phyloP scores from a whole-genome alignment of 1,140 invertebrate species.

The Nasonia giraulti region DNA sequence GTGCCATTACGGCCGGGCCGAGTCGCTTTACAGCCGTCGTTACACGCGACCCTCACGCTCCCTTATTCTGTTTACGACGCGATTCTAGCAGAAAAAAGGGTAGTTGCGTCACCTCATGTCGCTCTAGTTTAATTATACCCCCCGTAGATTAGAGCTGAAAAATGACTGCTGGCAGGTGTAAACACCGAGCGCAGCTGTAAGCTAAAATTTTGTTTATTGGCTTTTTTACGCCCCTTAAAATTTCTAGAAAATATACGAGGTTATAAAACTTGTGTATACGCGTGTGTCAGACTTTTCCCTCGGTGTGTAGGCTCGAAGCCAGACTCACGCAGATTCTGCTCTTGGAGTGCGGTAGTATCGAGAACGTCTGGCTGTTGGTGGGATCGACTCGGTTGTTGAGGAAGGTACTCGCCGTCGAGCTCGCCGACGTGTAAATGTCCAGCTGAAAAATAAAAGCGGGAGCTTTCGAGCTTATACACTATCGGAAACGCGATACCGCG shows the following conservation, averaged over 20 bases:
- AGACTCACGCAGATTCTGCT: too few species aligned
- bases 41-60: constrained; percentile 23
- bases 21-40: constrained; percentile 35
- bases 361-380: too few species aligned
- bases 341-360: too few species aligned
- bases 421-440: neutral
- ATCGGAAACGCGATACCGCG: neutral
- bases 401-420: too few species aligned
- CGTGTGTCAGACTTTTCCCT: too few species aligned
- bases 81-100: neutral
- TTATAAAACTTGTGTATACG: neutral
- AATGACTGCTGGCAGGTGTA: neutral
- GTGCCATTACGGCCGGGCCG: neutral
- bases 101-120: neutral
- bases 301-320: too few species aligned
- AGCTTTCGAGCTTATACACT: too few species aligned
- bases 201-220: neutral
- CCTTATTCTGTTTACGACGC: constrained; percentile 36
- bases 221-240: neutral
- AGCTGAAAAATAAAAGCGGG: neutral
- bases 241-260: neutral
- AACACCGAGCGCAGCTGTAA: too few species aligned
- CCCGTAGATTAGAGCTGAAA: neutral
- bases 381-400: too few species aligned
- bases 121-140: neutral